phyloP scores from a whole-genome alignment of 2,888 invertebrate species.

The Agonopterix subpropinquella region DNA sequence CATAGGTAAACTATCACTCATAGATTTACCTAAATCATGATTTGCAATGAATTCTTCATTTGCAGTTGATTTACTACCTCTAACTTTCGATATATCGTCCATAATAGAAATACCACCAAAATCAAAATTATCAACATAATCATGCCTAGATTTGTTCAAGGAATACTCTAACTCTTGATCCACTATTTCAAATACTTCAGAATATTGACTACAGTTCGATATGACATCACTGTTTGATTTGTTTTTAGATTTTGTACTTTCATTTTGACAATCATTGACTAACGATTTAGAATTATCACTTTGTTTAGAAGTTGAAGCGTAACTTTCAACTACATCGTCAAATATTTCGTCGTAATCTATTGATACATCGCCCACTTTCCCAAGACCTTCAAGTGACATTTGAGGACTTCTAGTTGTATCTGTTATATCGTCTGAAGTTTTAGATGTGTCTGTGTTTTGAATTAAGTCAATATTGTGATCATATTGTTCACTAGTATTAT shows the following conservation, averaged over 20 bases:
- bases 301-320: constrained; percentile 2
- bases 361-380: constrained; percentile 41
- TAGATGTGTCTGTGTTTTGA: constrained; percentile 32
- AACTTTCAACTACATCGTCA: constrained; percentile 12
- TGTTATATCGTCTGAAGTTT: constrained; percentile 8
- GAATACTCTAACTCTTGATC: constrained; percentile 81
- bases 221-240: constrained; percentile 11
- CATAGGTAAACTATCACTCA: constrained; percentile 25
- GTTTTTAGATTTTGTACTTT: constrained; percentile 6
- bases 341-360: constrained; percentile 58
- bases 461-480: constrained; percentile 40
- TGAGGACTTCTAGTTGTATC: background rate
- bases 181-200: constrained; percentile 53
- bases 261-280: constrained; percentile 1
- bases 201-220: constrained; percentile 30
- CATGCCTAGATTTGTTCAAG: constrained; percentile 43
- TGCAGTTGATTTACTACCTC: constrained; percentile 12
- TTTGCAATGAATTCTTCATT: background rate
- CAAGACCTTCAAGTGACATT: constrained; percentile 19
- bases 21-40: constrained; percentile 11
- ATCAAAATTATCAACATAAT: constrained; percentile 27
- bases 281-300: constrained; percentile 2
- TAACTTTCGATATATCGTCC: constrained; percentile 21
- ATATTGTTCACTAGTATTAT: background rate
- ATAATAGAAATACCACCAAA: constrained; percentile 37